Evolutionary conservation across 2,113 vertebrate species (phyloP).

Genomic region (Hippocampus mohnikei): DNA sequence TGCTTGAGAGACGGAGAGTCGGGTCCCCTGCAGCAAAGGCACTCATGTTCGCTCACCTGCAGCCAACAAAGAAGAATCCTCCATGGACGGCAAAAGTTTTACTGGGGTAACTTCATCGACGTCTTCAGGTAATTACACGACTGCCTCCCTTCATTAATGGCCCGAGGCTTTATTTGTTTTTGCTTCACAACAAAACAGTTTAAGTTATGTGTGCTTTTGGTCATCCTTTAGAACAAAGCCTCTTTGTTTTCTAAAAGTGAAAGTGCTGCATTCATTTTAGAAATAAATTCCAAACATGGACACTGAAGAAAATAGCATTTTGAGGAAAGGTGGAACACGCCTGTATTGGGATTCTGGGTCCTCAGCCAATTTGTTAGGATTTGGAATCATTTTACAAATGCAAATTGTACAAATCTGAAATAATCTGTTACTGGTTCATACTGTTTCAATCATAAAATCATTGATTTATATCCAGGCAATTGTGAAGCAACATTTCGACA

Average conservation of each 20-base stretch:
- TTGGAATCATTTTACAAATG: neutral
- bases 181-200: neutral
- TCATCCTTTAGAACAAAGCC: neutral
- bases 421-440: neutral
- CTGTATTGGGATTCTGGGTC: neutral
- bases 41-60: neutral
- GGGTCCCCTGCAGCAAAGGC: neutral
- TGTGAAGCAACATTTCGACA: too few relatives aligned
- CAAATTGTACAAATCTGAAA: neutral
- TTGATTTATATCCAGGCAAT: neutral
- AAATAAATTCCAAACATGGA: neutral
- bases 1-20: neutral
- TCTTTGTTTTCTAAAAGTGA: neutral
- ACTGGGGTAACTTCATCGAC: constrained; percentile 2
- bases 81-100: constrained; percentile 6
- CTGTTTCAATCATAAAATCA: neutral
- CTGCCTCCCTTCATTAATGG: constrained; percentile 2
- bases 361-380: neutral
- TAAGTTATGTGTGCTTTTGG: neutral
- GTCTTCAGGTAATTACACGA: constrained; percentile 6
- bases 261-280: neutral
- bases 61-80: neutral
- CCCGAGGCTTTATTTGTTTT: constrained; percentile 2
- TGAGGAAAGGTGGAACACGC: neutral
- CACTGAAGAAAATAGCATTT: neutral